phyloP scores from a whole-genome alignment of 2,888 invertebrate species.

The Meiosimyza decipiens region DNA sequence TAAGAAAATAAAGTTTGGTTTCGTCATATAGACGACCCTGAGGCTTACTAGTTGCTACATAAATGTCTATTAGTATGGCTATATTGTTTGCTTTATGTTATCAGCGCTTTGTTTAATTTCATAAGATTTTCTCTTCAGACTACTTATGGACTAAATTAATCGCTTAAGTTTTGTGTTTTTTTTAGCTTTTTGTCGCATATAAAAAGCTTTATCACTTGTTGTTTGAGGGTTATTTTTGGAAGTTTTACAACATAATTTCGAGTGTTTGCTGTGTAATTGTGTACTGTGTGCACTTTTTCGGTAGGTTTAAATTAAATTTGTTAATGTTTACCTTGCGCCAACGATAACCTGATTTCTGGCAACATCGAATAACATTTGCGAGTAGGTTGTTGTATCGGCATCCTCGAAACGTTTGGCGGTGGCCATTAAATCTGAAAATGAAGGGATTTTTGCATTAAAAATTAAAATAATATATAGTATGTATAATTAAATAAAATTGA shows the following conservation, averaged over 20 bases:
- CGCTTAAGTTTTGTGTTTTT: too few relatives aligned
- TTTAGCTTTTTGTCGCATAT: too few relatives aligned
- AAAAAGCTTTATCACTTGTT: too few relatives aligned
- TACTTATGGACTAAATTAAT: too few relatives aligned
- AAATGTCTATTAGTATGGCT: too few relatives aligned
- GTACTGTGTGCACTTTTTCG: not conserved
- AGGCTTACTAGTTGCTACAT: too few relatives aligned
- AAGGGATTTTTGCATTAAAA: too few relatives aligned
- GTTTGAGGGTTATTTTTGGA: slow-evolving; percentile 10
- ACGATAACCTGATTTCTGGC: slow-evolving; percentile 88
- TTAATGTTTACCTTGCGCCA: slow-evolving; percentile 81
- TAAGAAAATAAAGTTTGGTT: too few relatives aligned
- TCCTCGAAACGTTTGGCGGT: slow-evolving; percentile 77
- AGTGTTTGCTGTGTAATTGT: not conserved
- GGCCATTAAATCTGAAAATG: slow-evolving; percentile 75
- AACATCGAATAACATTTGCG: slow-evolving; percentile 87
- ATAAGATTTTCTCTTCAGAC: not conserved
- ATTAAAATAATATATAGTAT: too few relatives aligned
- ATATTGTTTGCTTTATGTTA: not conserved
- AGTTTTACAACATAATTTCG: not conserved
- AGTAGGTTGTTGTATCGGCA: slow-evolving; percentile 80
- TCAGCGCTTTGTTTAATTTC: slow-evolving; percentile 1
- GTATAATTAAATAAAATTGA: too few relatives aligned
- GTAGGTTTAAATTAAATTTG: not conserved
- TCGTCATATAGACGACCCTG: too few relatives aligned